These are phyloP conservation scores for Chromobotia macracanthus DNA, from an alignment of 2,797 vertebrate genomes.

Conservation along the genomic window DNA sequence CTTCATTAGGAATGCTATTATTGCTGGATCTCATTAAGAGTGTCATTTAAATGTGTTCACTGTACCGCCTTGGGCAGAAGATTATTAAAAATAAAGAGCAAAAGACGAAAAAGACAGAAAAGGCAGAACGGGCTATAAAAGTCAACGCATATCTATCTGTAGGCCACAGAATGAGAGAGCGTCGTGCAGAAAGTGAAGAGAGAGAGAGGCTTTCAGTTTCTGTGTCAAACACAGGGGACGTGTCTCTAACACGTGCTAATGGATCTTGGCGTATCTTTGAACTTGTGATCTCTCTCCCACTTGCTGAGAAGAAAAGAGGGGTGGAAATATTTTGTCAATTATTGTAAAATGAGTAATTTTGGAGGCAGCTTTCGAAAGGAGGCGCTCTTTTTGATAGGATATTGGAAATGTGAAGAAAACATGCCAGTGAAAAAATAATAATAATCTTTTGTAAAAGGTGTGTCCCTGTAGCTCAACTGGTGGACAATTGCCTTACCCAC, in stretches of 20 bases:
- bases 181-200: not conserved
- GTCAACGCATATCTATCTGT: not conserved
- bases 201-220: slow-evolving; percentile 21
- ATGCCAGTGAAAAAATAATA: not conserved
- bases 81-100: slow-evolving; percentile 14
- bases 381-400: not conserved
- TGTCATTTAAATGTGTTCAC: slow-evolving; percentile 21
- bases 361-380: not conserved
- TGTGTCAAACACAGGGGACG: slow-evolving; percentile 29
- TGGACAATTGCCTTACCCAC: too few relatives aligned
- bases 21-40: not conserved
- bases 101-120: not conserved
- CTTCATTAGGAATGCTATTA: not conserved
- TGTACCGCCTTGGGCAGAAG: not conserved
- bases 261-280: slow-evolving; percentile 50
- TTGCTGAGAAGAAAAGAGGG: slow-evolving; percentile 1
- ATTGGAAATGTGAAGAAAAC: not conserved
- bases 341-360: slow-evolving; percentile 34
- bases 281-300: slow-evolving; percentile 50
- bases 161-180: slow-evolving; percentile 12
- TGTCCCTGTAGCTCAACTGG: too few relatives aligned
- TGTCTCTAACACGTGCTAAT: slow-evolving; percentile 48
- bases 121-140: not conserved
- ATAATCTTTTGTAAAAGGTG: too few relatives aligned
- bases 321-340: slow-evolving; percentile 22